These are phyloP conservation scores for Polyergus mexicanus DNA, from an alignment of 1,140 invertebrate genomes.

Conservation along the genomic window DNA sequence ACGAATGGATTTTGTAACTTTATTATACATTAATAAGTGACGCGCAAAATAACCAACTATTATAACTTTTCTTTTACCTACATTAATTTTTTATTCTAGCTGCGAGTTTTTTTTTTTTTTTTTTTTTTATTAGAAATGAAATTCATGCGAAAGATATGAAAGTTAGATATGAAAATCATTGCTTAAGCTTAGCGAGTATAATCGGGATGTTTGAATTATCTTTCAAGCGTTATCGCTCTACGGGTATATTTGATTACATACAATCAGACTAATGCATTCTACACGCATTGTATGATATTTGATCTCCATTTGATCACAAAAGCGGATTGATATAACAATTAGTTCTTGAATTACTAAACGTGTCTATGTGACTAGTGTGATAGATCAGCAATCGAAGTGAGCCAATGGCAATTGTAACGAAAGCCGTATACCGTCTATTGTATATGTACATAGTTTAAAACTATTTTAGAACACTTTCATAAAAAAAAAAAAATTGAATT, in stretches of 20 bases:
- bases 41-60: constrained; percentile 18
- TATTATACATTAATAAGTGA: constrained; percentile 32
- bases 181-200: neutral
- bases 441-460: constrained; percentile 6
- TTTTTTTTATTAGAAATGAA: neutral
- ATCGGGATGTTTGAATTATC: constrained; percentile 15
- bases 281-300: constrained; percentile 15
- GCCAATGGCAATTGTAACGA: neutral
- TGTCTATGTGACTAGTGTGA: constrained; percentile 30
- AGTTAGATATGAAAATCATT: neutral
- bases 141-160: neutral
- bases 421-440: neutral
- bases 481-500: neutral
- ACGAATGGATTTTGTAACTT: constrained; percentile 40
- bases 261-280: constrained; percentile 21
- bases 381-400: constrained; percentile 34
- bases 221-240: constrained; percentile 1
- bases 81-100: constrained; percentile 15
- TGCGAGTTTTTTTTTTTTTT: neutral
- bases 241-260: constrained; percentile 11
- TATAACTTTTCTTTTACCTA: neutral
- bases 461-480: constrained; percentile 25
- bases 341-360: constrained; percentile 56
- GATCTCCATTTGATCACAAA: constrained; percentile 35
- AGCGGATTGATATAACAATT: constrained; percentile 51